phyloP scores from a whole-genome alignment of 1,140 invertebrate species.

The Drosophila triauraria region DNA sequence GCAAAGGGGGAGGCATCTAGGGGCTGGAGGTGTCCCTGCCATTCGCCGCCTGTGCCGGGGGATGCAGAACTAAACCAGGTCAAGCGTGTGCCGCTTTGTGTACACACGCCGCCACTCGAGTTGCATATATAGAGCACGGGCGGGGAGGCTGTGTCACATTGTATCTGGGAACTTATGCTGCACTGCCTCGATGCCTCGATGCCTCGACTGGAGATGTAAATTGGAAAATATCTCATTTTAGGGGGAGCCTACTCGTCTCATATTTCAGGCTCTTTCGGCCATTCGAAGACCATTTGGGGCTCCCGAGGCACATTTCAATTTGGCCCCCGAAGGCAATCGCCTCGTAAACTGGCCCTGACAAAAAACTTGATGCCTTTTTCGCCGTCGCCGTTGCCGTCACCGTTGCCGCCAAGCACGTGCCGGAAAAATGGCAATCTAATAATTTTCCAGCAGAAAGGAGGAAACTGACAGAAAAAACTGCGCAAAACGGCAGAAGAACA shows the following conservation, averaged over 20 bases:
- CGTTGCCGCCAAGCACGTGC: constrained; percentile 50
- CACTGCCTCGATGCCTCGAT: constrained; percentile 14
- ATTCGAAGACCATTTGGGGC: constrained; percentile 34
- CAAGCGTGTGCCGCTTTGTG: constrained; percentile 62
- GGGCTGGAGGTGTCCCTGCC: constrained; percentile 25
- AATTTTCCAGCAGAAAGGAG: constrained; percentile 54
- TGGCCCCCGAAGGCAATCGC: constrained; percentile 62
- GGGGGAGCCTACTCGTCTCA: constrained; percentile 8
- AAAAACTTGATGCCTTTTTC: constrained; percentile 59
- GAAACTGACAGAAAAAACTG: constrained; percentile 39
- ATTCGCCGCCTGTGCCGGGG: constrained; percentile 36
- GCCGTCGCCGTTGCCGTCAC: too few relatives aligned
- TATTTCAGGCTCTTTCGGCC: constrained; percentile 48
- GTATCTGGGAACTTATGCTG: constrained; percentile 47
- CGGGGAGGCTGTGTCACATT: constrained; percentile 10
- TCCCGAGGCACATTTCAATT: constrained; percentile 76
- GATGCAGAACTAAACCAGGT: constrained; percentile 75
- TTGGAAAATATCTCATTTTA: constrained; percentile 46
- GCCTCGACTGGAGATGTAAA: constrained; percentile 25
- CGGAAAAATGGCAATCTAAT: constrained; percentile 73
- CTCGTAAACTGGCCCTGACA: constrained; percentile 64
- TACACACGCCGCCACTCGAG: constrained; percentile 10
- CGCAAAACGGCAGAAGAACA: constrained; percentile 52
- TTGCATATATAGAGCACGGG: constrained; percentile 7
- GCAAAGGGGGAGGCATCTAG: constrained; percentile 3